Base-by-base conservation (phyloP, 92 coral and sea anemone species). In the Bergia puertoricense region DNA sequence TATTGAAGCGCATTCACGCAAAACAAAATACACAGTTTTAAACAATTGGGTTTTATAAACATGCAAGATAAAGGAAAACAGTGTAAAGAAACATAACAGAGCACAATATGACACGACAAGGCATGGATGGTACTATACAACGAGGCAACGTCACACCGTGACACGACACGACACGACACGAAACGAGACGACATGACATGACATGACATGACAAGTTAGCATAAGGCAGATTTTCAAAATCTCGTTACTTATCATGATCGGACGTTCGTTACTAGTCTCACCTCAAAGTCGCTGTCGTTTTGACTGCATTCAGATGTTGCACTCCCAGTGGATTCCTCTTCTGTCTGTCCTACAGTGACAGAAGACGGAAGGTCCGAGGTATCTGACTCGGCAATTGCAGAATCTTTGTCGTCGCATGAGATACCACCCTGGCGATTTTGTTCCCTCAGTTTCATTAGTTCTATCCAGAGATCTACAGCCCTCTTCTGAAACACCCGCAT, bases 361-460 rank as follows among this genome's bases (percentile, higher is more conserved):
- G 46, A 36, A 41, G 80, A 2, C 43, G 40, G 37, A 48, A 67
- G 77, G 42, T 82, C 86, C 8, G 77, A 68, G 7, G 65, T 37
- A 66, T 82, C 86, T 20, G 86, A 68, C 0, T 82, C 86, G 3
- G 77, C 62, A 18, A 82, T 72, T 10, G 86, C 86, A 20, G 86
- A 68, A 44, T 82, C 92, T 38, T 42, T 82, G 67, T 81, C 89
- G 22, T 77, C 74, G 9, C 14, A 36, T 5, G 90, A 78, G 2
- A 43, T 38, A 8, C 20, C 77, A n/a, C 39, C 85, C 39, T 62
- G 46, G 45, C 20, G 40, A 16, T 85, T 91, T 68, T 72, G 18
- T 79, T 91, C 93, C 80, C 86, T 93, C 39, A 71, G 77, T 71
- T 93, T 91, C 93, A 95, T 90, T 30, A 95, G 81, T 76, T 90